These are phyloP conservation scores for Sitobion miscanthi DNA, from an alignment of 1,140 invertebrate genomes.

Conservation along the genomic window DNA sequence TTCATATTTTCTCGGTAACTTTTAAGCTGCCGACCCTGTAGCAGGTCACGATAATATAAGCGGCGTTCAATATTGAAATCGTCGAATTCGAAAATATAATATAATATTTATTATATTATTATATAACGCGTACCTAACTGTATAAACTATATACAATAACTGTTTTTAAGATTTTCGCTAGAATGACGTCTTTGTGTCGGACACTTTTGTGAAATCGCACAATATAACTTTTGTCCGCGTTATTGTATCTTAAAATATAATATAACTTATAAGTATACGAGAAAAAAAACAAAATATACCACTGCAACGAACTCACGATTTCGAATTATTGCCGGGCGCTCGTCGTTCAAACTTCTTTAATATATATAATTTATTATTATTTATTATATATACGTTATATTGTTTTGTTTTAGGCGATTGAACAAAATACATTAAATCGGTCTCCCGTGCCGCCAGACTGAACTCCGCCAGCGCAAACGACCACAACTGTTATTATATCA, in stretches of 20 bases:
- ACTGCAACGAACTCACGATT: background rate
- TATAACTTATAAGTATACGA: background rate
- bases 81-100: background rate
- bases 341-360: background rate
- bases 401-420: constrained; percentile 4
- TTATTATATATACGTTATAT: background rate
- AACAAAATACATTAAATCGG: constrained; percentile 11
- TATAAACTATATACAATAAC: background rate
- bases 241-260: background rate
- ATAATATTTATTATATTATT: no score
- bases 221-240: background rate
- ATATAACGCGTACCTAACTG: background rate
- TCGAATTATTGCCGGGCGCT: background rate
- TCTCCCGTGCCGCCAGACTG: background rate
- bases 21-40: background rate
- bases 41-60: background rate
- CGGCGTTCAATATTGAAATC: background rate
- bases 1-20: background rate
- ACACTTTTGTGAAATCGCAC: background rate
- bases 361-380: background rate
- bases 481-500: background rate
- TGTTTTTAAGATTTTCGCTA: background rate
- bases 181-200: background rate
- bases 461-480: background rate
- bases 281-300: background rate